Conservation (phyloP, 2,888 invertebrate genomes). For the Dascillus cervinus region DNA sequence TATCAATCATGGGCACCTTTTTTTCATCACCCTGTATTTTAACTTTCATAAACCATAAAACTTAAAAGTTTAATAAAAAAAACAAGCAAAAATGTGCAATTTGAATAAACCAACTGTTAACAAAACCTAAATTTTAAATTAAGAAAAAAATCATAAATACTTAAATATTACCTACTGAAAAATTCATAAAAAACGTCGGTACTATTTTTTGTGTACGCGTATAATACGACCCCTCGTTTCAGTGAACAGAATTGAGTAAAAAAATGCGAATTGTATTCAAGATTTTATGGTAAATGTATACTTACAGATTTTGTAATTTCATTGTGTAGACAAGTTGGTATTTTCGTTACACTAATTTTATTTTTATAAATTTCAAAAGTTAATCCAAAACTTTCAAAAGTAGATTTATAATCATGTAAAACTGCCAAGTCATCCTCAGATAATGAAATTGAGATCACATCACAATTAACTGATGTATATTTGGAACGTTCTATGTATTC, state of each 20-base stretch:
- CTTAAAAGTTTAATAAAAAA: not conserved
- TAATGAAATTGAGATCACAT: too few species aligned
- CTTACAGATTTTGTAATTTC: conserved; percentile 49
- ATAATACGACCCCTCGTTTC: too few species aligned
- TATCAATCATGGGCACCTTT: too few species aligned
- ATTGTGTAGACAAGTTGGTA: conserved; percentile 58
- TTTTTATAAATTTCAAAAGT: conserved; percentile 42
- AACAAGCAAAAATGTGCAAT: too few species aligned
- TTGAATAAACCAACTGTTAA: too few species aligned
- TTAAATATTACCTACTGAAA: conserved; percentile 1
- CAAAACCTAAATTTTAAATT: too few species aligned
- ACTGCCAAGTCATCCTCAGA: conserved; percentile 46
- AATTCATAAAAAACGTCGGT: conserved; percentile 1
- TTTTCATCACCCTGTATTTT: too few species aligned
- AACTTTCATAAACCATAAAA: not conserved
- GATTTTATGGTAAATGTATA: conserved; percentile 4
- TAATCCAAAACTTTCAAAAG: conserved; percentile 54
- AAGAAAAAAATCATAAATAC: not conserved
- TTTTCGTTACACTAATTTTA: conserved; percentile 44
- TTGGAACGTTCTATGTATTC: too few species aligned
- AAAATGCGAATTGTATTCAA: not conserved
- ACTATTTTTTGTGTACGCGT: too few species aligned
- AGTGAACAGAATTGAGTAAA: conserved; percentile 1
- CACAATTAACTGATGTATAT: too few species aligned
- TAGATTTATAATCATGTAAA: conserved; percentile 46